These are phyloP conservation scores for Agrochola circellaris DNA, from an alignment of 2,888 invertebrate species.

Conservation along the genomic window DNA sequence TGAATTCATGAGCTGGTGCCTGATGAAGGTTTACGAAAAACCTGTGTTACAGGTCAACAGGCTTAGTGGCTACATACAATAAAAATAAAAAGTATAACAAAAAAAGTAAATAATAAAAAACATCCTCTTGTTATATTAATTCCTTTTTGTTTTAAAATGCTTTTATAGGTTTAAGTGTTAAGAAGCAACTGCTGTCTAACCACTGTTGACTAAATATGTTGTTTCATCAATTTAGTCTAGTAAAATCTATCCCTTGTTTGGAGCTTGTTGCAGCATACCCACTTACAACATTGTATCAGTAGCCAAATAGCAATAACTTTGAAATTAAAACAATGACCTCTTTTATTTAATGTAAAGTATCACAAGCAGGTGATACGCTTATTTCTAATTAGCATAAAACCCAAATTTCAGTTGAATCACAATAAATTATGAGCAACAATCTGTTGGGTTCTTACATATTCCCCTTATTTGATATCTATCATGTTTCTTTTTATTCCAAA, in stretches of 20 bases:
- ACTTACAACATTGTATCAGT: too few species aligned
- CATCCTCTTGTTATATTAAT: background rate
- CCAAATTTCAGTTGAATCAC: constrained; percentile 29
- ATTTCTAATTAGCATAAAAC: constrained; percentile 47
- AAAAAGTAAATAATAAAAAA: too few species aligned
- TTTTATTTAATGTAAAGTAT: constrained; percentile 1
- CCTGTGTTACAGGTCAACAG: too few species aligned
- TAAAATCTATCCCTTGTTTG: background rate
- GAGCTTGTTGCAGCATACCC: background rate
- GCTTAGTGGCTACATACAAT: too few species aligned
- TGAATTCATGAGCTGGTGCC: too few species aligned
- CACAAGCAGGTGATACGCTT: constrained; percentile 18
- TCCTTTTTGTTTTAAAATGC: background rate
- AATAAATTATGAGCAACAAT: constrained; percentile 33
- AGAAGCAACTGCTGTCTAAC: background rate
- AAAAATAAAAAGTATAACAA: too few species aligned
- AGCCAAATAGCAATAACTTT: background rate
- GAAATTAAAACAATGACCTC: constrained; percentile 6
- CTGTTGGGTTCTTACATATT: constrained; percentile 14
- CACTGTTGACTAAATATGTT: background rate
- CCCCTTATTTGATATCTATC: constrained; percentile 29
- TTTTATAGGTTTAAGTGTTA: background rate
- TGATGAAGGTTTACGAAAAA: too few species aligned
- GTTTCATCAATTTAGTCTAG: background rate
- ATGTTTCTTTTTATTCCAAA: constrained; percentile 45